Evolutionary conservation across 53 echinoderm and acorn worm genomes (phyloP).

Genomic region (Temnopleurus reevesii): DNA sequence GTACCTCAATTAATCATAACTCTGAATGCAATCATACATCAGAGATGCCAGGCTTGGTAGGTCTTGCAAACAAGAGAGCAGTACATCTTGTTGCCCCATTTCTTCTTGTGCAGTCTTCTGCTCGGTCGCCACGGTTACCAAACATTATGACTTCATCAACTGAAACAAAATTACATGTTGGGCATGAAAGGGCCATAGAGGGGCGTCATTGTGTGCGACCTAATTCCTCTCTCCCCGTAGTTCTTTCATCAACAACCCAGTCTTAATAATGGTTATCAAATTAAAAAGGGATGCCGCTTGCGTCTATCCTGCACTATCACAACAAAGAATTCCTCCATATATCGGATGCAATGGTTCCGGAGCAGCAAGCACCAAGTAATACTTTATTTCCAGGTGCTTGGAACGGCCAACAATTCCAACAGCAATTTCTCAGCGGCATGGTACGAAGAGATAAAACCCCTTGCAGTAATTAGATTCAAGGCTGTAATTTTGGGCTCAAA

Average conservation of each 20-base stretch:
- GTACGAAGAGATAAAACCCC: constrained; percentile 9
- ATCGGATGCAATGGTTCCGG: neutral
- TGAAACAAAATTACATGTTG: constrained; percentile 13
- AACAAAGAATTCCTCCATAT: constrained; percentile 5
- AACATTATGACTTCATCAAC: constrained; percentile 23
- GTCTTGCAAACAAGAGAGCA: neutral
- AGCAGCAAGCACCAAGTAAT: neutral
- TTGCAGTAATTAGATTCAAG: constrained; percentile 8
- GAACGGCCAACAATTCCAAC: neutral
- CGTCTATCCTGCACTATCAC: neutral
- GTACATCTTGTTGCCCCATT: neutral
- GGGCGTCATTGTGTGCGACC: constrained; percentile 20
- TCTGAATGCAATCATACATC: constrained; percentile 14
- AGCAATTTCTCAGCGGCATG: neutral
- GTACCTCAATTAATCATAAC: constrained; percentile 13
- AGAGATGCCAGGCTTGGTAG: too few relatives aligned
- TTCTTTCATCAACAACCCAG: neutral
- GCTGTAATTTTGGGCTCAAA: constrained; percentile 37
- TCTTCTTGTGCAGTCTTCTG: neutral
- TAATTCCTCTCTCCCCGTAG: constrained; percentile 1
- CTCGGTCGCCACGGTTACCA: constrained; percentile 14
- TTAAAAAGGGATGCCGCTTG: neutral
- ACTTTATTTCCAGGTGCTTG: constrained; percentile 13
- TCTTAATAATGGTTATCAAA: constrained; percentile 12
- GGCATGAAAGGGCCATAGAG: neutral